These are phyloP conservation scores for Vireo altiloquus DNA, from an alignment of 2,113 vertebrate genomes.

Conservation along the genomic window DNA sequence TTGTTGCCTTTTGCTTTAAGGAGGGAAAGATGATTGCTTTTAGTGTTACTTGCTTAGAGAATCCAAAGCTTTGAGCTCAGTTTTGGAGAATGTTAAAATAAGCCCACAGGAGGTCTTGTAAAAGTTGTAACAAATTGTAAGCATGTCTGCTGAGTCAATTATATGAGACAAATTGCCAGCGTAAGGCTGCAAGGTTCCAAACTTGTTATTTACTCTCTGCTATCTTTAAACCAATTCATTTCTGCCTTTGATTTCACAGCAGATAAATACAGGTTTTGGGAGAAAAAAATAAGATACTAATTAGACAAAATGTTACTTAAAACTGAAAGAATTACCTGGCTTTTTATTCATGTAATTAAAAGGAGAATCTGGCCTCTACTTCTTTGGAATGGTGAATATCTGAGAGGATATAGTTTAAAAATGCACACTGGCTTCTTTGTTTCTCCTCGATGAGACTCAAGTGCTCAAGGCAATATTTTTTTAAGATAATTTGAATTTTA, in stretches of 20 bases:
- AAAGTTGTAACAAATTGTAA: slow-evolving; percentile 57
- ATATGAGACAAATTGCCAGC: slow-evolving; percentile 33
- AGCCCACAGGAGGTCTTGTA: slow-evolving; percentile 55
- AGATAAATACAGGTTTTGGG: background rate
- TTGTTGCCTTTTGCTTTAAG: background rate
- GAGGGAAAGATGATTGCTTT: background rate
- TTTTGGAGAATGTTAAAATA: slow-evolving; percentile 31
- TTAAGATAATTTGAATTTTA: background rate
- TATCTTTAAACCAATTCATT: slow-evolving; percentile 9
- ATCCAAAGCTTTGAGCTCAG: background rate
- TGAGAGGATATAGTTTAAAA: background rate
- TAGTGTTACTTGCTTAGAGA: background rate
- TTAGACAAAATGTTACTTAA: slow-evolving; percentile 1
- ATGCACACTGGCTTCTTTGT: background rate
- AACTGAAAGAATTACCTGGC: background rate
- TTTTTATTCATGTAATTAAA: background rate
- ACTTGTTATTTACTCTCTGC: slow-evolving; percentile 32
- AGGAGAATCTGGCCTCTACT: background rate
- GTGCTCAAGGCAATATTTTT: background rate
- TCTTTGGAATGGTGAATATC: background rate
- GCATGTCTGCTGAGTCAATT: slow-evolving; percentile 53
- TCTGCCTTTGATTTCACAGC: slow-evolving; percentile 14
- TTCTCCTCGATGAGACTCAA: background rate
- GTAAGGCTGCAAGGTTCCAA: slow-evolving; percentile 12
- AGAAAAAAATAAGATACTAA: background rate